Evolutionary conservation across 1,140 invertebrate species (phyloP).

Genomic region (Caenorhabditis tropicalis): DNA sequence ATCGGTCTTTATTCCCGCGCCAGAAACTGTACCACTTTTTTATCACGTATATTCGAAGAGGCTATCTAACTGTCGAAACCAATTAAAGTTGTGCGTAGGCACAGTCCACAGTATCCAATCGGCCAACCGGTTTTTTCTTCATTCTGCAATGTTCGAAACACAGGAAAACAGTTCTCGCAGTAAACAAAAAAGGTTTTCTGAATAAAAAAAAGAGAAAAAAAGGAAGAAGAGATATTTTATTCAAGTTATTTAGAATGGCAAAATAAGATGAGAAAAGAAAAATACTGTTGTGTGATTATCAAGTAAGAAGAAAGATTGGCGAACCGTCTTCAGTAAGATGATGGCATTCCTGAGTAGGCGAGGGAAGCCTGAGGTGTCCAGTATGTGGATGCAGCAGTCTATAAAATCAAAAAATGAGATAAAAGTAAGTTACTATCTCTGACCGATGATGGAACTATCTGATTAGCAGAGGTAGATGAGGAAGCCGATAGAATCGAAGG

Average conservation of each 20-base stretch:
- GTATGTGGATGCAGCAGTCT: background rate
- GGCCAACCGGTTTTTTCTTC: constrained; percentile 25
- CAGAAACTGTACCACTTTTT: background rate
- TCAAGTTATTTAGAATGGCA: background rate
- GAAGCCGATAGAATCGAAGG: background rate
- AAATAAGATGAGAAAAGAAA: background rate
- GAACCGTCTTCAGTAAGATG: constrained; percentile 20
- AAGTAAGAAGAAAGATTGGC: background rate
- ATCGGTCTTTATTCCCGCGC: constrained; percentile 13
- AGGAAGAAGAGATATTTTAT: background rate
- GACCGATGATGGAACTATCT: background rate
- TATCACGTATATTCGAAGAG: background rate
- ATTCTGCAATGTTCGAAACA: constrained; percentile 18
- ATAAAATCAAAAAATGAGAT: background rate
- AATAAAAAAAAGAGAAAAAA: background rate
- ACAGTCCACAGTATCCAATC: background rate
- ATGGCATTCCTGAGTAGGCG: background rate
- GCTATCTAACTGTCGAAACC: constrained; percentile 12
- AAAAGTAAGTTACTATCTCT: too few relatives aligned
- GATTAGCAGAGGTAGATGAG: background rate
- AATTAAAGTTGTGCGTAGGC: constrained; percentile 20
- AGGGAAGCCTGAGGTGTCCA: constrained; percentile 12
- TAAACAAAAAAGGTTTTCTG: background rate
- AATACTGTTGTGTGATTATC: background rate
- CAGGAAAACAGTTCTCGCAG: constrained; percentile 7